Evolutionary conservation across 2,888 invertebrate species (phyloP), one percentile per base, ranked within the genome.

Genomic region (Palloptera scutellata): DNA sequence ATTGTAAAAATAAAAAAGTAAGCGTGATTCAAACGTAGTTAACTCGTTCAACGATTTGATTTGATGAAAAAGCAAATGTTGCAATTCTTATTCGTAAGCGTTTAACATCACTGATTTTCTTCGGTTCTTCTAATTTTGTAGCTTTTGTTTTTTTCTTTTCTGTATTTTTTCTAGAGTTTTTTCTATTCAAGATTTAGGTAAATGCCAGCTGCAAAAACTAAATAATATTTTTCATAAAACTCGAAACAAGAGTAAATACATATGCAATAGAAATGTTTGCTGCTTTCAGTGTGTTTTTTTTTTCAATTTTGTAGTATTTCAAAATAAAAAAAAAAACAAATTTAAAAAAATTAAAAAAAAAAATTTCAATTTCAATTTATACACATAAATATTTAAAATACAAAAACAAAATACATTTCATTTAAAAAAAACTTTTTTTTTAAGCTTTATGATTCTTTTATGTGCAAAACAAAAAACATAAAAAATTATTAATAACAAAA

Each of bases 401-500:
- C 42, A 64, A 64, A 64, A 51, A 64, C 51, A 55, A 57, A 64
- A 64, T 58, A 64, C 58, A 42, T 64, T 52, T 52, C 58, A 64
- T 64, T 64, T 41, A 51, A 64, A 64, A 57, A 58, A 15, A 19
- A 20, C 51, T 52, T 52, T 61, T 43, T 55, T 15, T 15, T 66
- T 2, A n/a, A 45, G 40, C 52, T 64, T 66, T 58, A 48, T 61
- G 55, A 61, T 53, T 62, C 53, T 45, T 53, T 11, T 52, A 42
- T 41, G 11, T 13, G 15, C 19, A 43, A 62, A 6, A 30, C 19
- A 43, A 62, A 6, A 30, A 30, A 30, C 6, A 52, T 17, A 53
- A 68, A 67, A 61, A 65, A 64, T 61, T 55, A 67, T 66, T 42
- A 67, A 58, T 43, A 67, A 64, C 48, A 62, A 62, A 64, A 64